Evolutionary conservation across 1,140 invertebrate species (phyloP).

Genomic region (Ceratina calcarata): DNA sequence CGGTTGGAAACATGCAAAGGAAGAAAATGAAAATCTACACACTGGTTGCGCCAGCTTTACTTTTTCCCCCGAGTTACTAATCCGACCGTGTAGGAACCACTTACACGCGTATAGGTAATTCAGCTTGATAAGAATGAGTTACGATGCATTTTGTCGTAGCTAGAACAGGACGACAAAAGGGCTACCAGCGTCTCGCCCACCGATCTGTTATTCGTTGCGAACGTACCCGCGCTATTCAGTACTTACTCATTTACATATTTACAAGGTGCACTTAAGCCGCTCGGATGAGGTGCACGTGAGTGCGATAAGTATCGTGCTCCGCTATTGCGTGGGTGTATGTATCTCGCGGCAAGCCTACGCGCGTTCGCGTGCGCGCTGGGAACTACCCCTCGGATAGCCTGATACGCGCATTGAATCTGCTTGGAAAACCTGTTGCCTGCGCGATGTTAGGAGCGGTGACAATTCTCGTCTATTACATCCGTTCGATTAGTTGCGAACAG

Average conservation of each 20-base stretch:
- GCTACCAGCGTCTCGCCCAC: constrained; percentile 4
- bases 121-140: constrained; percentile 38
- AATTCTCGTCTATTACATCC: neutral
- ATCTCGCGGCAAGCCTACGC: constrained; percentile 2
- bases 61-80: constrained; percentile 12
- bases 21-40: neutral
- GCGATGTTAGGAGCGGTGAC: neutral
- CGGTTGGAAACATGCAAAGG: neutral
- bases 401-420: constrained; percentile 17
- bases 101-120: constrained; percentile 4
- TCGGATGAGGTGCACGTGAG: constrained; percentile 37
- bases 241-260: constrained; percentile 50
- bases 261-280: constrained; percentile 41
- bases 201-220: constrained; percentile 26
- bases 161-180: constrained; percentile 37
- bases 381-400: constrained; percentile 15
- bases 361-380: neutral
- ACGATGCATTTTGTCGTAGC: constrained; percentile 39
- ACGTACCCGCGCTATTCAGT: constrained; percentile 13
- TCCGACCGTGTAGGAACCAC: neutral
- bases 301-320: constrained; percentile 35
- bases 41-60: neutral
- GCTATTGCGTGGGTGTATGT: constrained; percentile 41
- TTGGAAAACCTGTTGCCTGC: neutral
- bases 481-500: neutral